Percentiles rank a stretch among this genome's conserved stretches.
These are phyloP conservation scores for Cranoglanis bouderius DNA, from an alignment of 2,113 vertebrate species.

Conservation along the genomic window DNA sequence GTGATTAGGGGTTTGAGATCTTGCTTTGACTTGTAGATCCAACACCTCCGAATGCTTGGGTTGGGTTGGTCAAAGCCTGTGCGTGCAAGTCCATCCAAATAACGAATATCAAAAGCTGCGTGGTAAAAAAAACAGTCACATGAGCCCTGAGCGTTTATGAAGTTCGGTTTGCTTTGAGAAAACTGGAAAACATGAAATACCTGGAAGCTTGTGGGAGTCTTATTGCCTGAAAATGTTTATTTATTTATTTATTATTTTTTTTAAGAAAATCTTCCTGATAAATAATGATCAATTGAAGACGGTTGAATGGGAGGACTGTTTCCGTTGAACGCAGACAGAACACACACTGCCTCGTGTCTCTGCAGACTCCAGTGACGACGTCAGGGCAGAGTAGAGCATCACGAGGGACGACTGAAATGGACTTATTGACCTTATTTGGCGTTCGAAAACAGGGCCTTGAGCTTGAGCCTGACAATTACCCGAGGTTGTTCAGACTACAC, in stretches of 20 bases:
- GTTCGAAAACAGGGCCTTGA: constrained; percentile 40
- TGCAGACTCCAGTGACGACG: not conserved
- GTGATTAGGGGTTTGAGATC: not conserved
- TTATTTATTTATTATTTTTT: not conserved
- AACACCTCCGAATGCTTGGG: not conserved
- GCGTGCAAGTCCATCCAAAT: constrained; percentile 22
- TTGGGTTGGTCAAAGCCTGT: not conserved
- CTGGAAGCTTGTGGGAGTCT: constrained; percentile 36
- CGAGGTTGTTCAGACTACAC: constrained; percentile 44
- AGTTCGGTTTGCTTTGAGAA: not conserved
- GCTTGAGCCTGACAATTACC: constrained; percentile 36
- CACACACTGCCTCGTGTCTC: not conserved
- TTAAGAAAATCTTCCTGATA: not conserved
- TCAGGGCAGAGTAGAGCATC: not conserved
- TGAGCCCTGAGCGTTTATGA: constrained; percentile 50
- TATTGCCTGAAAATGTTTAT: constrained; percentile 38
- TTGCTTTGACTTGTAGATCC: not conserved
- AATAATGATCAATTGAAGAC: not conserved
- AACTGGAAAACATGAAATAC: not conserved
- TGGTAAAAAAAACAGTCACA: constrained; percentile 17
- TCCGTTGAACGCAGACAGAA: not conserved
- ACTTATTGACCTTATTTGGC: constrained; percentile 35
- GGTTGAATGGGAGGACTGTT: not conserved
- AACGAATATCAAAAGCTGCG: constrained; percentile 21
- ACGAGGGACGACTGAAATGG: not conserved